These are phyloP conservation scores for Drosophila repleta DNA, from an alignment of 1,140 invertebrate species.

Conservation along the genomic window DNA sequence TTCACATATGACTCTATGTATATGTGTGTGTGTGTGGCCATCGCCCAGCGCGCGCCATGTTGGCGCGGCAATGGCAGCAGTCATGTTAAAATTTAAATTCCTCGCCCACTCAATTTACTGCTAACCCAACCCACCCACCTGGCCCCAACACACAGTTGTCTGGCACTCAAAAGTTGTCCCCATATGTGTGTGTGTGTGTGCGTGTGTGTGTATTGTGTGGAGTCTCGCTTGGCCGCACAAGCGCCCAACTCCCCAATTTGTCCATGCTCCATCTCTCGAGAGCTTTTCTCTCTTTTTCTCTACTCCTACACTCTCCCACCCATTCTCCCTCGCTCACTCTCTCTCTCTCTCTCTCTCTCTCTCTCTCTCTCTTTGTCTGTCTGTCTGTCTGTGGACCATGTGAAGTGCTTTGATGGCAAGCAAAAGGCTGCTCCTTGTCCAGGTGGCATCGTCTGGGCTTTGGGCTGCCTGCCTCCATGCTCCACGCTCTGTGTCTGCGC, in stretches of 20 bases:
- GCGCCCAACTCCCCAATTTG: constrained; percentile 14
- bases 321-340: not conserved
- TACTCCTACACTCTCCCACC: no score
- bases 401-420: constrained; percentile 29
- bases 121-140: not conserved
- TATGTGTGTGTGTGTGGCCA: constrained; percentile 55
- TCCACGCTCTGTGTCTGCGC: constrained; percentile 4
- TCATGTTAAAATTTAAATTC: constrained; percentile 82
- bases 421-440: constrained; percentile 42
- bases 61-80: constrained; percentile 71
- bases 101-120: constrained; percentile 78
- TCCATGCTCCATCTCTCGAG: constrained; percentile 2
- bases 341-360: not conserved
- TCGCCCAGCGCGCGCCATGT: constrained; percentile 63
- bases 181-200: constrained; percentile 29
- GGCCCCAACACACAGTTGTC: constrained; percentile 47
- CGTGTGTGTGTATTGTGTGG: constrained; percentile 22
- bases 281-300: not conserved
- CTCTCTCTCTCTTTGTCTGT: not conserved
- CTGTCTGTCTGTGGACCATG: constrained; percentile 7
- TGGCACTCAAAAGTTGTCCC: constrained; percentile 73
- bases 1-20: constrained; percentile 9
- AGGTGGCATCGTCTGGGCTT: constrained; percentile 58
- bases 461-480: constrained; percentile 58
- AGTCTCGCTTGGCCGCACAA: constrained; percentile 37